phyloP scores from a whole-genome alignment of 2,113 vertebrate genomes.

The Calypte anna region DNA sequence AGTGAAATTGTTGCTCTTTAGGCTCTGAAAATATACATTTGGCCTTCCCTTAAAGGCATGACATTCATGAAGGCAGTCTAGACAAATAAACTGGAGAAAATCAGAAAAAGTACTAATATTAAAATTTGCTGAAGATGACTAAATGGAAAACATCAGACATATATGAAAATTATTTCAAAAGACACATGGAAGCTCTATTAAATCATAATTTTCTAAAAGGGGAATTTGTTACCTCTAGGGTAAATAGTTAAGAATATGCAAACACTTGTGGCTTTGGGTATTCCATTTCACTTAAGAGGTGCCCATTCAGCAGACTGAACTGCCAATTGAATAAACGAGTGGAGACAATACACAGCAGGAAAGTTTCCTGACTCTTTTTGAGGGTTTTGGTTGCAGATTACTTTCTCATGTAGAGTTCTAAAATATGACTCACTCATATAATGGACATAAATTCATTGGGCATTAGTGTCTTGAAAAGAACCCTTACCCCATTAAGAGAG shows the following conservation, averaged over 20 bases:
- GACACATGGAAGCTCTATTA: background rate
- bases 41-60: background rate
- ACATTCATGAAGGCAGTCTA: background rate
- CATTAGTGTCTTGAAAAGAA: background rate
- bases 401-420: background rate
- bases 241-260: background rate
- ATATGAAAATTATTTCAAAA: background rate
- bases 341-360: background rate
- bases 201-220: background rate
- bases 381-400: background rate
- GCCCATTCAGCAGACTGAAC: background rate
- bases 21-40: background rate
- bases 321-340: fast-evolving
- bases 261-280: background rate
- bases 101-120: background rate
- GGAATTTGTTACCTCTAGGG: background rate
- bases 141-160: background rate
- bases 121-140: background rate
- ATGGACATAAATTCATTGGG: background rate
- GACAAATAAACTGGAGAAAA: background rate
- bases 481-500: background rate
- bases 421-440: background rate
- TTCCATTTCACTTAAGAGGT: background rate
- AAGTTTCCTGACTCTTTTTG: background rate
- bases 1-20: background rate